phyloP scores from a whole-genome alignment of 2,113 vertebrate genomes.

The Tragelaphus scriptus region DNA sequence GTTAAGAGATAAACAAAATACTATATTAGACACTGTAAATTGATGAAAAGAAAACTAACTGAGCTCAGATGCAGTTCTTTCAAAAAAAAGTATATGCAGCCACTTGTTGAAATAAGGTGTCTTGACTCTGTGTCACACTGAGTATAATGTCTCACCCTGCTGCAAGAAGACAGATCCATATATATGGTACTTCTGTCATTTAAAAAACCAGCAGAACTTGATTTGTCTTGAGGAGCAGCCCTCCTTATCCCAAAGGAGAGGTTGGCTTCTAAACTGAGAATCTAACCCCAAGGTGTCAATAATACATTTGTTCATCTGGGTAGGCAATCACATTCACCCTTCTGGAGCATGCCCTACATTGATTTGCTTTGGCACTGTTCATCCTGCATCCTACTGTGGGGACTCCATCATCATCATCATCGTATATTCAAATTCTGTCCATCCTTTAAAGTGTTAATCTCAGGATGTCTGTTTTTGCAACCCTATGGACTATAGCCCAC shows the following conservation, averaged over 20 bases:
- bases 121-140: neutral
- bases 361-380: neutral
- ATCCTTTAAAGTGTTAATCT: neutral
- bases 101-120: neutral
- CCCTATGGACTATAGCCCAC: neutral
- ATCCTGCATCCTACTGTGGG: neutral
- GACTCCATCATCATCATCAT: neutral
- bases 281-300: slow-evolving; percentile 9
- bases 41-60: neutral
- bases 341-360: neutral
- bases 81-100: neutral
- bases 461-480: neutral
- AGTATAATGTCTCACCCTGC: slow-evolving; percentile 13
- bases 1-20: neutral
- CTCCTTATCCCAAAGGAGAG: slow-evolving; percentile 50
- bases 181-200: slow-evolving; percentile 43
- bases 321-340: neutral
- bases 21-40: neutral
- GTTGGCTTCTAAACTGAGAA: slow-evolving; percentile 46
- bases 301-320: neutral
- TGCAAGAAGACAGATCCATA: slow-evolving; percentile 38
- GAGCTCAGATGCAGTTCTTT: neutral
- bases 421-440: neutral
- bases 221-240: slow-evolving; percentile 57
- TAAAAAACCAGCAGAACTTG: slow-evolving; percentile 62